Base-by-base conservation (phyloP, 2,113 vertebrate genomes). In the Cyanoderma ruficeps region DNA sequence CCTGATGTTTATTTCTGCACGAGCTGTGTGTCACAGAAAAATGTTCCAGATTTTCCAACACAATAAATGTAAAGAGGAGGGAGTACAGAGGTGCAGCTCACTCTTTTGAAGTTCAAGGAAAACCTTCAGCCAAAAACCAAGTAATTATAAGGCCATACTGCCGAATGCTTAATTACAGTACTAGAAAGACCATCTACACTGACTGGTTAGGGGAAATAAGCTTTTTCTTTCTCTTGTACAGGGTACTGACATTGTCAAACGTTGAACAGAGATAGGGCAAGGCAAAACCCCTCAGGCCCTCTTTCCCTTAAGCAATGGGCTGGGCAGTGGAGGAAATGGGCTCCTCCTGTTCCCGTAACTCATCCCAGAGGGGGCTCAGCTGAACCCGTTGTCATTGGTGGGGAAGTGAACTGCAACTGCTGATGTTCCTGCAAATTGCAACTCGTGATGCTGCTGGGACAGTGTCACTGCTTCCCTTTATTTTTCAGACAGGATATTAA, bases 401-500 rank as follows among this genome's bases (percentile, higher is more conserved):
- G 74, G 96, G 81, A 95, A 94, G 81, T 89, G 57, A 91, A 82
- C 30, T 75, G 86, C 17, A 91, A 6, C 86, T 63, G 72, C 56
- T 68, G 64, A 89, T 63, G 55, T 46, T 61, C 68, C 68, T 74
- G 37, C 64, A 90, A 52, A 67, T 0, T 60, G 68, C 49, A 92
- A 89, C 94, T 95, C 87, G 39, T 96, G 94, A 91, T 92, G 77
- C 37, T 92, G 69, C 81, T 64, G 31, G 31, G 56, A 60, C 61
- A 79, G 17, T 83, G 75, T 64, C 28, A 12, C 64, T 74, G 56
- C 49, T 94, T 92, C 76, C 56, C 81, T 92, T 94, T 92, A 75
- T 94, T 89, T 93, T 78, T 87, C 56, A 87, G 65, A 41, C 83
- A 82, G 83, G 77, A 91, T 85, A 46, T 94, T 92, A 87, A 89